A percentile compares a stretch with the other conserved stretches of the same genome.
Evolutionary conservation across 2,797 vertebrate species (phyloP).

Genomic region (Molossus molossus): DNA sequence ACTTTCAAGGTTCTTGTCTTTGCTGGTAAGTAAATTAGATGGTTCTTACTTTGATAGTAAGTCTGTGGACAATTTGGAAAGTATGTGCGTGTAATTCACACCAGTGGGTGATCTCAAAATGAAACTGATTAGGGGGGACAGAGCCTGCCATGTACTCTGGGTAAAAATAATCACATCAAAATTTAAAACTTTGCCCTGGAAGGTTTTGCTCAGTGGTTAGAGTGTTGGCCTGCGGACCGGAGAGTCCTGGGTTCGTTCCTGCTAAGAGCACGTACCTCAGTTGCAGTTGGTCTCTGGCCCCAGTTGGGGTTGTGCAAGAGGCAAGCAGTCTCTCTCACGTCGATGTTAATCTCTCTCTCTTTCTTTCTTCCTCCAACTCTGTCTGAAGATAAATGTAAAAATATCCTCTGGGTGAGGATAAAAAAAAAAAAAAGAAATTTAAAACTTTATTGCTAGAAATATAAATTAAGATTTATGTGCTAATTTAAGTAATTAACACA

Average conservation of each 20-base stretch:
- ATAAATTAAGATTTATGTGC: not conserved
- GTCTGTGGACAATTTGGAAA: not conserved
- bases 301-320: too few species aligned
- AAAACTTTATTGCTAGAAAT: constrained; percentile 35
- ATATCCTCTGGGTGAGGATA: too few species aligned
- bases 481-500: not conserved
- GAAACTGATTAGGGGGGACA: not conserved
- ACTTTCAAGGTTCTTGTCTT: not conserved
- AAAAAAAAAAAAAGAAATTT: not conserved
- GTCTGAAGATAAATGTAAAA: too few species aligned
- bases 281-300: too few species aligned
- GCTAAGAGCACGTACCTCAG: too few species aligned
- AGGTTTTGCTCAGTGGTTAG: too few species aligned
- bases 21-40: not conserved
- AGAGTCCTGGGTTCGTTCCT: too few species aligned
- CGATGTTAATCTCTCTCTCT: too few species aligned
- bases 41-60: not conserved
- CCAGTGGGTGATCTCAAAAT: not conserved
- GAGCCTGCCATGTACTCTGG: not conserved
- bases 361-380: too few species aligned
- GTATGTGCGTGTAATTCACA: not conserved
- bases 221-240: too few species aligned
- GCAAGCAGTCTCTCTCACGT: too few species aligned
- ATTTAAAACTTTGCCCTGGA: not conserved
- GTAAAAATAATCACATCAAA: constrained; percentile 24